Evolutionary conservation across 2,113 vertebrate species (phyloP).

Genomic region (Rhadina sibilatrix): DNA sequence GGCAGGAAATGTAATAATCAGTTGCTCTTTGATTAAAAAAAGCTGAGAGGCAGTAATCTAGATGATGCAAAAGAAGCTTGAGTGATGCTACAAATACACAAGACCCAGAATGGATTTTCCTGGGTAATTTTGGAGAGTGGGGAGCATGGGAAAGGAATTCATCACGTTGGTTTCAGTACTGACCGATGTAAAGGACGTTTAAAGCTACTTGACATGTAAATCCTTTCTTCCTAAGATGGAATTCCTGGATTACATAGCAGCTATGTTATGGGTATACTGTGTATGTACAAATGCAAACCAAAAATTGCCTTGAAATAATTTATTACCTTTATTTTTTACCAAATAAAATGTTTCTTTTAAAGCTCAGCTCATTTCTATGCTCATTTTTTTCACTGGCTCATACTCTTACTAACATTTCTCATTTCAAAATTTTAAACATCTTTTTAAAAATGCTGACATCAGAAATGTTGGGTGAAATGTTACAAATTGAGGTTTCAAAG

Average conservation of each 20-base stretch:
- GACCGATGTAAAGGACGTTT: not conserved
- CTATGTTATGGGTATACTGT: not conserved
- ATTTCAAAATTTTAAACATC: not conserved
- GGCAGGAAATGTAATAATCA: not conserved
- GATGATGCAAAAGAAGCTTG: not conserved
- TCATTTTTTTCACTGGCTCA: not conserved
- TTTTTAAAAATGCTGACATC: not conserved
- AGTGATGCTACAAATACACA: not conserved
- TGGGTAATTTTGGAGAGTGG: not conserved
- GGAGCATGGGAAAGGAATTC: not conserved
- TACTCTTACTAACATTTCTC: not conserved
- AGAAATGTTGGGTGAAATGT: not conserved
- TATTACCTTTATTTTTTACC: slow-evolving; percentile 62
- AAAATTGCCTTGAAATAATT: slow-evolving; percentile 56
- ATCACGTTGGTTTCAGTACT: not conserved
- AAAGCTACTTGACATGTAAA: not conserved
- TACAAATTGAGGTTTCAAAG: not conserved
- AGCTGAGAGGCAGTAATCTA: not conserved
- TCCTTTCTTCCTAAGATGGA: not conserved
- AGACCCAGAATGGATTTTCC: not conserved
- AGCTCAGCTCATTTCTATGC: not conserved
- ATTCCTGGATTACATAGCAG: not conserved
- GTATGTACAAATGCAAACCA: slow-evolving; percentile 20
- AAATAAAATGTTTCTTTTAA: slow-evolving; percentile 61
- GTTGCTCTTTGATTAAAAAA: not conserved